Conservation (phyloP, 2,113 vertebrate genomes). For the Embiotoca jacksoni region DNA sequence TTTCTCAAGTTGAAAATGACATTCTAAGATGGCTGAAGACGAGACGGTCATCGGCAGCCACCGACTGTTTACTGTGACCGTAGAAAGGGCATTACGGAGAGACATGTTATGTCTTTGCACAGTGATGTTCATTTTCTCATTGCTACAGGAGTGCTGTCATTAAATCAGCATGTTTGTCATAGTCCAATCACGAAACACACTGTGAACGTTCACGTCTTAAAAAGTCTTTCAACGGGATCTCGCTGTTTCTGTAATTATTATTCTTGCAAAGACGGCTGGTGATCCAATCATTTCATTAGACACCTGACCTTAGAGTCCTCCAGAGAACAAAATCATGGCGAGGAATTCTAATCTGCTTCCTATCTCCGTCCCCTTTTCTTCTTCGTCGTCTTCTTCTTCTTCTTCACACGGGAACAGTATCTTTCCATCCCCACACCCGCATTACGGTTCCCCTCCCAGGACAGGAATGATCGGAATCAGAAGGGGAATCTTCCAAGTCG, state of each 20-base stretch:
- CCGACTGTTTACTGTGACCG: slow-evolving; percentile 1
- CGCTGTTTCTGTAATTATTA: slow-evolving; percentile 31
- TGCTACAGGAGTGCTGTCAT: slow-evolving; percentile 5
- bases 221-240: slow-evolving; percentile 7
- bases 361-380: not conserved
- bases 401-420: not conserved
- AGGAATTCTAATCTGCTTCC: slow-evolving; percentile 4
- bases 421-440: not conserved
- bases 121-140: slow-evolving; percentile 30
- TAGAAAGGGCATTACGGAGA: slow-evolving; percentile 9
- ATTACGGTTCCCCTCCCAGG: not conserved
- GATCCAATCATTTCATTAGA: slow-evolving; percentile 49
- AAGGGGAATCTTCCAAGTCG: not conserved
- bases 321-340: not conserved
- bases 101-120: slow-evolving; percentile 20
- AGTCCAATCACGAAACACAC: slow-evolving; percentile 10
- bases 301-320: slow-evolving; percentile 25
- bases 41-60: slow-evolving; percentile 16
- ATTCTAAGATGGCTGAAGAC: not conserved
- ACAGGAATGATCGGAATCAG: slow-evolving; percentile 1
- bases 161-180: slow-evolving; percentile 38
- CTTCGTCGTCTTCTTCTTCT: not conserved
- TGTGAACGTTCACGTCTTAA: not conserved
- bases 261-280: slow-evolving; percentile 11
- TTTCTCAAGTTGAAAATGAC: slow-evolving; percentile 4